Base-by-base conservation (phyloP, 2,888 invertebrate genomes). In the Coleophora deauratella region DNA sequence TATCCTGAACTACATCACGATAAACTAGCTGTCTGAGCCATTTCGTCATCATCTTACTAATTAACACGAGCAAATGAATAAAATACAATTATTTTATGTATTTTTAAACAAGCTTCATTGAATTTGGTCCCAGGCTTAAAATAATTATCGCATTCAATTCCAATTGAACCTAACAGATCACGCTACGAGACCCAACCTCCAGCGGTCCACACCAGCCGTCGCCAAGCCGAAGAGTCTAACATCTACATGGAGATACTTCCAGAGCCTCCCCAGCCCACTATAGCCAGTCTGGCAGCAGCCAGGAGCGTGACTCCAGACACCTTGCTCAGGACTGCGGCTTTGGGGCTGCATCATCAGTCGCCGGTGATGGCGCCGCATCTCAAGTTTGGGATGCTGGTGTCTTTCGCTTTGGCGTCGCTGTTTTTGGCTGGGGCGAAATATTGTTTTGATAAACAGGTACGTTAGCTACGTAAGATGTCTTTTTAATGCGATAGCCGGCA, bases 371-470 rank as follows among this genome's bases (percentile, higher is more conserved):
- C 87, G 9, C 86, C 88, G 11, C 89, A 90, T 49, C 72, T 91
- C 37, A 91, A 91, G 72, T 91, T 89, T 61, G 91, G 90, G 40
- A 89, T 93, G 78, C 91, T 92, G 78, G 90, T 91, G 32, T 91
- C 91, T 1, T 88, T 93, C 54, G 90, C 90, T 10, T 67, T 93
- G 35, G 89, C 90, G 1, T 89, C 91, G 0, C 87, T 91, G 31
- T 91, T 92, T 59, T 80, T 93, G 37, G 91, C 90, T 0, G 90
- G 90, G 27, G 90, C 90, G 15, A 93, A 91, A 72, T 91, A 91
- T 66, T 93, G 92, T 61, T 91, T 92, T 46, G 90, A 91, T 61
- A 85, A 88, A 55, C 89, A 91, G 78, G 89, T 89, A 13, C 58
- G 65, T 47, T 21, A 21, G 3, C 6, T 21, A 21, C 21, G 21